Evolutionary conservation across 2,888 invertebrate species (phyloP), one percentile per base, ranked within the genome.

Genomic region (Nomada flava): DNA sequence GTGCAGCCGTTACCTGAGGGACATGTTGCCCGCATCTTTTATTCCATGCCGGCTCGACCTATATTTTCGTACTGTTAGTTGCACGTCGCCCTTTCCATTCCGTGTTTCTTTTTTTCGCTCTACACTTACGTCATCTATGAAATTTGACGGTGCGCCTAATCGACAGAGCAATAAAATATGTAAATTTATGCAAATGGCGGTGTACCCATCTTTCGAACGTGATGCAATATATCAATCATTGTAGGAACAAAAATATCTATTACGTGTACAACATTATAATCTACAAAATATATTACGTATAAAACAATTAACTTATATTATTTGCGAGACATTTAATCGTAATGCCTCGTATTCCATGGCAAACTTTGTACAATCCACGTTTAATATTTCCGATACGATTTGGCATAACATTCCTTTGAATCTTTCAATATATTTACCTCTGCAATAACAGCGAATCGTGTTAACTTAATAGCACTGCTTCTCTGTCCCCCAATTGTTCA

Each of bases 1-100:
- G 2, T 23, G 36, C 11, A 13, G 70, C 71, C 74, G 82, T 83
- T 82, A 82, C 44, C 55, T 53, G 64, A 55, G 50, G 69, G 50
- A 60, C 60, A 18, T 53, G 18, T 29, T 65, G 55, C 79, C 82
- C 75, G 79, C 75, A 82, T 75, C 74, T 82, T 76, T 71, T 62
- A 79, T 76, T 50, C 64, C 47, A 64, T 44, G 62, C 53, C 42
- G 63, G 26, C 60, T 77, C 65, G 64, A 62, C 76, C 64, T 53
- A 80, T 79, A 82, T 76, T 75, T 71, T 82, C 52, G 47, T 71
- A 63, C 57, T 63, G 71, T 79, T 71, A 59, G 70, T 70, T 69
- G 64, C 47, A 59, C 79, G 64, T 69, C 64, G 64, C 60, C 79
- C 64, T 60, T 69, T n/a, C 73, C 47, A 29, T 74, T 70, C 59